Evolutionary conservation across 2,113 vertebrate genomes (phyloP), one percentile per base, ranked within the genome.

Genomic region (Collichthys lucidus): DNA sequence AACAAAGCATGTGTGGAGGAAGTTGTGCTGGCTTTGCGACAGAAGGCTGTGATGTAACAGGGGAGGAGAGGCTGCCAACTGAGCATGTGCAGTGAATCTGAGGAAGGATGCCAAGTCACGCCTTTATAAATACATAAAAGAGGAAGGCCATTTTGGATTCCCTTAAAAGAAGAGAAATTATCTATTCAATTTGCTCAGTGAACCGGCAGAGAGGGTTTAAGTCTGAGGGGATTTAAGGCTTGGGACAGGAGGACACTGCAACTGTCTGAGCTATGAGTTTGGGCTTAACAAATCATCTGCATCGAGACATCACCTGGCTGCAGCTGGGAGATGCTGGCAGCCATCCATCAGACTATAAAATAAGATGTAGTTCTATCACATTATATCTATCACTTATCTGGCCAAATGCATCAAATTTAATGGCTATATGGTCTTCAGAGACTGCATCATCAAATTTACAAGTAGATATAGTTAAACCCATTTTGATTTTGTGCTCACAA

Each of bases 211-310:
- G 63, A 68, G 20, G 50, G 24, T 68, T 35, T 7, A 82, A 69
- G 75, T 85, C 60, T 75, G 76, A 71, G 57, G 31, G 88, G 86
- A 91, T 93, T 92, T 82, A 85, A 49, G 74, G 88, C 85, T 93
- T 84, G 85, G 69, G 47, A 17, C 73, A 79, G 62, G 68, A 80
- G 82, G 74, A 75, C 83, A 80, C 64, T 81, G 79, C 52, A 2
- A 35, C 42, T 7, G 64, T 55, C 79, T 67, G 12, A 40, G 80
- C 42, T 46, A 7, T 14, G 52, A 84, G 57, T 73, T 66, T 67
- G 69, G 57, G 67, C 57, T 88, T 50, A 92, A 83, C 47, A 68
- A 78, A 88, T 87, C 77, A 84, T 85, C 80, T 87, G 80, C 72
- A 89, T 70, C 80, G 61, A 59, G 62, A 74, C 63, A 80, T 79